Percentiles rank a stretch among this genome's conserved stretches.
phyloP scores from a whole-genome alignment of 2,113 vertebrate species.

The Stegastes partitus region DNA sequence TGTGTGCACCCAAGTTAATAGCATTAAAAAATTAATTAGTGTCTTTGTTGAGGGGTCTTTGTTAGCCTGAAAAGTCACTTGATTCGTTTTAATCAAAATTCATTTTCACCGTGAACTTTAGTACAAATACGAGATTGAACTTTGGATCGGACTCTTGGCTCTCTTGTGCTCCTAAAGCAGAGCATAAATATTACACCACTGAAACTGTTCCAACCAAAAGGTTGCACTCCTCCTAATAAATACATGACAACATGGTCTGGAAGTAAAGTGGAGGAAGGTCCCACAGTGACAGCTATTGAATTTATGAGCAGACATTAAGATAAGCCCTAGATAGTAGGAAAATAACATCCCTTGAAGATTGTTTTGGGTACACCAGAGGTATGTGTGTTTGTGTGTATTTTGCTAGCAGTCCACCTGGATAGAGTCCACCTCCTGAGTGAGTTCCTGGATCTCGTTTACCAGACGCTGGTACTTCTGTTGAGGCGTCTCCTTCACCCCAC shows the following conservation, averaged over 20 bases:
- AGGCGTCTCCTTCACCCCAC: constrained; percentile 92
- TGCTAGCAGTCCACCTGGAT: constrained; percentile 87
- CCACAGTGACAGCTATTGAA: not conserved
- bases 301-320: no score
- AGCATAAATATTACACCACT: constrained; percentile 11
- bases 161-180: not conserved
- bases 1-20: not conserved
- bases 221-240: not conserved
- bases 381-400: not conserved
- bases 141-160: not conserved
- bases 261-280: not conserved
- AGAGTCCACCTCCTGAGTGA: constrained; percentile 91
- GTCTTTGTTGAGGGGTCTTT: not conserved
- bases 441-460: constrained; percentile 94
- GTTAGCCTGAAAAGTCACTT: constrained; percentile 1
- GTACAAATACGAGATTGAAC: not conserved
- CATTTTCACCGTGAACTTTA: not conserved
- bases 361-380: not conserved
- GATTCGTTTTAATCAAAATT: constrained; percentile 19
- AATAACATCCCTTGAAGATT: not conserved
- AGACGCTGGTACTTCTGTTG: constrained; percentile 96
- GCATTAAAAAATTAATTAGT: constrained; percentile 21
- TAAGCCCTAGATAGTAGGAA: not conserved
- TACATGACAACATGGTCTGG: not conserved
- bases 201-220: not conserved